phyloP scores from a whole-genome alignment of 2,797 vertebrate genomes.

The Fratercula arctica region DNA sequence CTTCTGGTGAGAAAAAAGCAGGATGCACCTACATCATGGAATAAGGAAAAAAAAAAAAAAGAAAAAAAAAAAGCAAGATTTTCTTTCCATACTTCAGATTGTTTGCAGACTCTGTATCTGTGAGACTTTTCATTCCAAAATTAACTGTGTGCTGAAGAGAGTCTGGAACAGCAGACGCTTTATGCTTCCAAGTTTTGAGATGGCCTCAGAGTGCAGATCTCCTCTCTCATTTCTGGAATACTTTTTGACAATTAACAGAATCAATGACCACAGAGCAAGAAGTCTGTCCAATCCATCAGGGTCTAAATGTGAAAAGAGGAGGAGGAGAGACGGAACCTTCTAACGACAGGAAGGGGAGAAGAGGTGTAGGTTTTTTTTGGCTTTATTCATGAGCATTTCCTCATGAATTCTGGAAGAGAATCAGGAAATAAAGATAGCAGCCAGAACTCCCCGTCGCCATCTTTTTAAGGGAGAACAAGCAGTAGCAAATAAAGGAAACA shows the following conservation, averaged over 20 bases:
- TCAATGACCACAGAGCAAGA: slow-evolving; percentile 21
- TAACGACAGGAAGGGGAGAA: slow-evolving; percentile 49
- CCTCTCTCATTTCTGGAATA: slow-evolving; percentile 26
- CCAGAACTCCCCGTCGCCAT: slow-evolving; percentile 37
- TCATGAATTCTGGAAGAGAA: slow-evolving; percentile 37
- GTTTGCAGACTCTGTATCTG: not conserved
- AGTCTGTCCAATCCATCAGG: slow-evolving; percentile 46
- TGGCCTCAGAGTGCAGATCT: not conserved
- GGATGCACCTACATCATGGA: not conserved
- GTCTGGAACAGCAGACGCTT: slow-evolving; percentile 29
- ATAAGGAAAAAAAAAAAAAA: not conserved
- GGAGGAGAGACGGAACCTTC: slow-evolving; percentile 3
- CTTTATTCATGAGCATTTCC: slow-evolving; percentile 41
- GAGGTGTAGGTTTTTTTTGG: slow-evolving; percentile 31
- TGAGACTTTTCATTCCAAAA: slow-evolving; percentile 23
- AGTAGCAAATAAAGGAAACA: not conserved
- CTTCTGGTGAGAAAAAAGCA: not conserved
- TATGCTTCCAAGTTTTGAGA: slow-evolving; percentile 30
- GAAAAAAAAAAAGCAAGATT: not conserved
- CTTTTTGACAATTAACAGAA: slow-evolving; percentile 50
- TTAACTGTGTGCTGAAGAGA: slow-evolving; percentile 23
- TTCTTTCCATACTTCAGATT: not conserved
- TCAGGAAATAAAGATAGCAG: slow-evolving; percentile 52
- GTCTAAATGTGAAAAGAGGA: slow-evolving; percentile 14
- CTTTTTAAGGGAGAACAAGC: slow-evolving; percentile 27